Conservation (phyloP, 1,140 invertebrate species). For the Aricia agestis region DNA sequence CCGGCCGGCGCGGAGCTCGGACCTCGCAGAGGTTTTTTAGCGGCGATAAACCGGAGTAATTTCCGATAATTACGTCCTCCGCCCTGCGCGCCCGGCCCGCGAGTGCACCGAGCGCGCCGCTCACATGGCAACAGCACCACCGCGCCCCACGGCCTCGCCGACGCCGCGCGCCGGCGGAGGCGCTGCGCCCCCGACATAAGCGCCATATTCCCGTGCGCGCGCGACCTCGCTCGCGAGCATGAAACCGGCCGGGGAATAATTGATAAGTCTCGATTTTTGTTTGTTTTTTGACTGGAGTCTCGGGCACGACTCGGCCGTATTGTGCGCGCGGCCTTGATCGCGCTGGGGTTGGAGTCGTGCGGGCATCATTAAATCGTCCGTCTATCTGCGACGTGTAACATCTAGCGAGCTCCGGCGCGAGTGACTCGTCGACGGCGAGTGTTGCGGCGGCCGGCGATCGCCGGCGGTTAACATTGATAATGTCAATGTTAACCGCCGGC, state of each 20-base stretch:
- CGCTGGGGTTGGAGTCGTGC: slow-evolving; percentile 29
- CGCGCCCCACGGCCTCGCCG: slow-evolving; percentile 40
- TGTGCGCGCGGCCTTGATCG: slow-evolving; percentile 35
- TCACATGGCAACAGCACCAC: slow-evolving; percentile 46
- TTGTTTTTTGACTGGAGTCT: slow-evolving; percentile 39
- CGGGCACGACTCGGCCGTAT: slow-evolving; percentile 29
- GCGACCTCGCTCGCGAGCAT: slow-evolving; percentile 41
- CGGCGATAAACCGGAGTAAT: not conserved
- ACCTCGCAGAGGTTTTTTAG: not conserved
- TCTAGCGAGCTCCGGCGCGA: not conserved
- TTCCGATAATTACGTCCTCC: slow-evolving; percentile 15
- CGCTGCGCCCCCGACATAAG: slow-evolving; percentile 20
- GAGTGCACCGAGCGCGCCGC: slow-evolving; percentile 22
- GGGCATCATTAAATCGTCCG: slow-evolving; percentile 23
- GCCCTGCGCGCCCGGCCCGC: not conserved
- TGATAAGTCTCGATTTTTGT: slow-evolving; percentile 49
- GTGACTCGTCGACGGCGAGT: not conserved
- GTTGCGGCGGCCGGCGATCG: not conserved
- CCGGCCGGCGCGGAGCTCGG: not conserved
- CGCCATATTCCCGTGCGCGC: slow-evolving; percentile 22
- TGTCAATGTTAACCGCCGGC: too few species aligned
- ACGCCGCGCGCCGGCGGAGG: slow-evolving; percentile 37
- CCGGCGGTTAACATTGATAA: not conserved
- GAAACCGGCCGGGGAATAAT: slow-evolving; percentile 50
- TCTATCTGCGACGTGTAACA: slow-evolving; percentile 9